Evolutionary conservation across 2,888 invertebrate species (phyloP).

Genomic region (Volucella bombylans): DNA sequence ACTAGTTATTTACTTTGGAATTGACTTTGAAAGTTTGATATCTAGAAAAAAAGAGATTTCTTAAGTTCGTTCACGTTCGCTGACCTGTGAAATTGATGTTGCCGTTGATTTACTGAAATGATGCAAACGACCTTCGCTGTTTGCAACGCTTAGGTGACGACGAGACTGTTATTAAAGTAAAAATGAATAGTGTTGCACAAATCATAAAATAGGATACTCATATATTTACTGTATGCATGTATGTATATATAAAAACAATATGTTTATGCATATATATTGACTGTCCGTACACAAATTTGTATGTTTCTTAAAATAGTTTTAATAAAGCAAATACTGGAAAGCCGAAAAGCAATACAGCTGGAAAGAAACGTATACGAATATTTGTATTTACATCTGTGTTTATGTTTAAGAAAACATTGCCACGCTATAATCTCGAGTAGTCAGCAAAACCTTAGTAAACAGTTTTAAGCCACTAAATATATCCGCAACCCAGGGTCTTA

Average conservation of each 20-base stretch:
- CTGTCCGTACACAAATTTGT: too few species aligned
- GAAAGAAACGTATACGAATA: too few species aligned
- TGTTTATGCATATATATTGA: neutral
- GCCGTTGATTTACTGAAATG: conserved; percentile 36
- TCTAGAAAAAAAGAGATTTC: conserved; percentile 21
- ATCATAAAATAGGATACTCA: neutral
- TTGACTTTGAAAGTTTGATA: conserved; percentile 49
- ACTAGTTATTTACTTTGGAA: conserved; percentile 31
- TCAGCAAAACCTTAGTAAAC: neutral
- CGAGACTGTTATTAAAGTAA: conserved; percentile 31
- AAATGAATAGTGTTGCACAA: conserved; percentile 31
- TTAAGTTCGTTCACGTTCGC: conserved; percentile 58
- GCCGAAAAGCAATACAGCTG: too few species aligned
- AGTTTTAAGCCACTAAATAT: neutral
- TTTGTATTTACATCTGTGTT: too few species aligned
- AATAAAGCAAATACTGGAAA: too few species aligned
- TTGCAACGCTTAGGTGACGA: conserved; percentile 52
- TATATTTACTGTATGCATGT: neutral
- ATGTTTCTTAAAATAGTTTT: too few species aligned
- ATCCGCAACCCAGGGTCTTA: conserved; percentile 9
- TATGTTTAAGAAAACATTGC: too few species aligned
- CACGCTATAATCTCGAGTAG: neutral
- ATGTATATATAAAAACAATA: neutral
- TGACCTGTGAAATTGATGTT: conserved; percentile 62
- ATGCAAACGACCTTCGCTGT: conserved; percentile 55